phyloP scores from a whole-genome alignment of 2,113 vertebrate species.

The Agelaius tricolor region DNA sequence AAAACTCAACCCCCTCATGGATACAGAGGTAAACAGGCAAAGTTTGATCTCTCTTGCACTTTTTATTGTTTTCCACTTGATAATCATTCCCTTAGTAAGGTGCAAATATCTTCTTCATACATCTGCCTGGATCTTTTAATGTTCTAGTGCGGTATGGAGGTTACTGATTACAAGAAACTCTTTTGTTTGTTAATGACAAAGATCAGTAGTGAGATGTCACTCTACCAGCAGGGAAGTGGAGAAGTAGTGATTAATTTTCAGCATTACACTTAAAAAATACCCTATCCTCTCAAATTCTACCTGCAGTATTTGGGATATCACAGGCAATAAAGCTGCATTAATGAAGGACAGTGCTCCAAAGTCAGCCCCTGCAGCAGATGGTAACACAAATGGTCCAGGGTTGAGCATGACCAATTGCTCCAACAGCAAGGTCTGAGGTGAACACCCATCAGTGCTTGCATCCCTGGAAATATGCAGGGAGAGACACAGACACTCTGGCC shows the following conservation, averaged over 20 bases:
- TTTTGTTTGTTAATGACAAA: background rate
- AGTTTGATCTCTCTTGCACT: background rate
- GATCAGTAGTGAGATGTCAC: background rate
- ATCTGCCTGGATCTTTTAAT: background rate
- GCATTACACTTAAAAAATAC: background rate
- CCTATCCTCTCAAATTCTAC: background rate
- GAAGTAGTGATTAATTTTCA: background rate
- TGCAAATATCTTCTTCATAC: background rate
- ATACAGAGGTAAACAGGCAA: slow-evolving; percentile 13
- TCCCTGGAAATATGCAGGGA: background rate
- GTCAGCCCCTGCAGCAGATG: background rate
- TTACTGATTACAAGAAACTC: background rate
- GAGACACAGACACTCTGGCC: background rate
- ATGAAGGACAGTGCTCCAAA: background rate
- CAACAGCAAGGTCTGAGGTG: background rate
- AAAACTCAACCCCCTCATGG: background rate
- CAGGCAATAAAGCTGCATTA: background rate
- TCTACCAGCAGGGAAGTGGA: background rate
- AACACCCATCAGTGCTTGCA: background rate
- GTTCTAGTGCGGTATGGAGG: background rate
- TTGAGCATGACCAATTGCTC: background rate
- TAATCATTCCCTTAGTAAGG: background rate
- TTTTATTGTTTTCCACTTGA: background rate
- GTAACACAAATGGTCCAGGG: background rate
- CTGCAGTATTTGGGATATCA: background rate